A percentile compares a stretch with the other conserved stretches of the same genome.
Conservation (phyloP, 2,113 vertebrate species). For the Chaetops frenatus region DNA sequence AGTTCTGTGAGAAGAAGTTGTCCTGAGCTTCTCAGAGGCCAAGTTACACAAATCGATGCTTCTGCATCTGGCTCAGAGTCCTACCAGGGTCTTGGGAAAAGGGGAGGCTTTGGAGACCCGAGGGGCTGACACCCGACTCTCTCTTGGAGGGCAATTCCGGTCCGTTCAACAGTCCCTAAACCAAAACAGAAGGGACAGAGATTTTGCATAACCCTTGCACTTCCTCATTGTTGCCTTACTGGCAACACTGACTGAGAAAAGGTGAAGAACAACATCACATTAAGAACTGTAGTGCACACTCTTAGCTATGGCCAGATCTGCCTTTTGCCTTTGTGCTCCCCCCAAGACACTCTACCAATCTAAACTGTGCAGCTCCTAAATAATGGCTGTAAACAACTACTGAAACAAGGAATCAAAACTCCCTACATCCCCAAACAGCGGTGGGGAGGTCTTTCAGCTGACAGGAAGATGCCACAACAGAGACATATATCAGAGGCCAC, state of each 20-base stretch:
- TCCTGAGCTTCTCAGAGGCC: background rate
- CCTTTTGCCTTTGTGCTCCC: background rate
- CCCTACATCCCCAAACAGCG: background rate
- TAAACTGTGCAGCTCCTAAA: background rate
- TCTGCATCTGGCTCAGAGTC: background rate
- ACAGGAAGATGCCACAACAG: background rate
- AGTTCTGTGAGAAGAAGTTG: background rate
- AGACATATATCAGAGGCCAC: background rate
- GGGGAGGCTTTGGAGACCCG: fast-evolving
- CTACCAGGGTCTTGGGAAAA: background rate
- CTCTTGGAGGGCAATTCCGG: background rate
- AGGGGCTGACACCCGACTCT: background rate
- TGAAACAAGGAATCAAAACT: background rate
- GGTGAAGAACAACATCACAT: background rate
- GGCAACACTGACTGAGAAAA: background rate
- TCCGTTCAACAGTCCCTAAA: background rate
- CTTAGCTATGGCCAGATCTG: fast-evolving
- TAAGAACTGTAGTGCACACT: background rate
- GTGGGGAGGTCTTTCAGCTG: background rate
- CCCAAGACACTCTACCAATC: background rate
- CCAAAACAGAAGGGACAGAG: background rate
- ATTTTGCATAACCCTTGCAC: background rate
- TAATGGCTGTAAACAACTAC: background rate
- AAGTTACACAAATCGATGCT: background rate
- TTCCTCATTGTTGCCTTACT: background rate